Base-by-base conservation (phyloP, 2,888 invertebrate genomes). In the Argyresthia goedartella region DNA sequence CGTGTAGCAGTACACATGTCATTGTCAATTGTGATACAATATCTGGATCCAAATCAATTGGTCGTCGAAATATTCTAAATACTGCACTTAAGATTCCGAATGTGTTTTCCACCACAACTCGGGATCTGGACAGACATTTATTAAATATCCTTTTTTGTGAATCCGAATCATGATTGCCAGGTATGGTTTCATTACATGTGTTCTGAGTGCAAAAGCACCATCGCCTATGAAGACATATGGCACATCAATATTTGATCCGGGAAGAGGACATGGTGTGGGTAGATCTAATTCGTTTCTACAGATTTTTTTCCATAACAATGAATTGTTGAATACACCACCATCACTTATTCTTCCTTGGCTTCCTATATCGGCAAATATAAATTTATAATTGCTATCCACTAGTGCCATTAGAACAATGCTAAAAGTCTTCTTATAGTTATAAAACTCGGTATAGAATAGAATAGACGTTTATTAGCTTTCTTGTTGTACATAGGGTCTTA, bases 321-420 rank as follows among this genome's bases (percentile, higher is more conserved):
- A n/a, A n/a, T n/a, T n/a, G n/a, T n/a, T n/a, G n/a, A n/a, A n/a
- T n/a, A n/a, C n/a, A n/a, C n/a, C n/a, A n/a, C n/a, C n/a, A n/a
- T n/a, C n/a, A n/a, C n/a, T n/a, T n/a, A n/a, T n/a, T n/a, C n/a
- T n/a, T n/a, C n/a, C n/a, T n/a, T n/a, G n/a, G n/a, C n/a, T n/a
- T n/a, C n/a, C n/a, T n/a, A n/a, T n/a, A 52, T 54, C 51, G 43
- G 50, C 54, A 52, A 54, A 63, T 50, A 63, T 56, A 59, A 65
- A 65, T 52, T 61, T 60, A 43, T 65, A 68, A 13, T 66, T 55
- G 54, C 56, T 56, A 59, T 69, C 64, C 13, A 68, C 66, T 57
- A 66, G 48, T 3, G 64, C 66, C 53, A 67, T n/a, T 1, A 69
- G 58, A 13, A 41, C 46, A 46, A 46, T 46, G n/a, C 46, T 46